Percentiles rank a stretch among this genome's conserved stretches.
These are phyloP conservation scores for Clarias batrachus DNA, from an alignment of 2,113 vertebrate genomes.

Conservation along the genomic window DNA sequence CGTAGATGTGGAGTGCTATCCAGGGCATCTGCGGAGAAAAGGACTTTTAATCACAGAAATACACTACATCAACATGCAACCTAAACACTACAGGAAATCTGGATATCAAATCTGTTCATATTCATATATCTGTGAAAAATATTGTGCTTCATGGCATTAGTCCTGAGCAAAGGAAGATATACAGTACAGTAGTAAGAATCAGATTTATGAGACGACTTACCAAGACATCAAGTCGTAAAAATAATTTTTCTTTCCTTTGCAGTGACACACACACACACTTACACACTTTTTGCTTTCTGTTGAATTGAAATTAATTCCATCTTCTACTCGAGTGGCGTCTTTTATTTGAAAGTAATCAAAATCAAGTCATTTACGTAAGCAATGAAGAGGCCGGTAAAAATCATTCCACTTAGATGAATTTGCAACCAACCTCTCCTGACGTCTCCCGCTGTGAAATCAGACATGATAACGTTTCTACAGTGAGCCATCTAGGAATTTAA, in stretches of 20 bases:
- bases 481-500: too few species aligned
- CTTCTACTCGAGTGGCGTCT: background rate
- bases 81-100: background rate
- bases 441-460: too few species aligned
- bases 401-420: too few species aligned
- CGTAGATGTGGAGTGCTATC: background rate
- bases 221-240: constrained; percentile 53
- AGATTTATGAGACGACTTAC: constrained; percentile 59
- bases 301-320: background rate
- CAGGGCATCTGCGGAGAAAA: background rate
- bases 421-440: too few species aligned
- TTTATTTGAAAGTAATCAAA: background rate
- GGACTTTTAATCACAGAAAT: constrained; percentile 30
- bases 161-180: constrained; percentile 32
- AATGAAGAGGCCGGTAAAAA: too few species aligned
- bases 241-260: constrained; percentile 51
- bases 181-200: constrained; percentile 25
- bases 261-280: background rate
- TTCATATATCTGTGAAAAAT: background rate
- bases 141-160: background rate
- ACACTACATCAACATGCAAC: background rate
- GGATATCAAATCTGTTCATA: background rate
- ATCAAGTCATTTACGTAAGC: background rate
- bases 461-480: too few species aligned
- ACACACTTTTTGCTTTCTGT: background rate